A percentile compares a stretch with the other conserved stretches of the same genome.
phyloP scores from a whole-genome alignment of 2,797 vertebrate species.

The Danio choprae region DNA sequence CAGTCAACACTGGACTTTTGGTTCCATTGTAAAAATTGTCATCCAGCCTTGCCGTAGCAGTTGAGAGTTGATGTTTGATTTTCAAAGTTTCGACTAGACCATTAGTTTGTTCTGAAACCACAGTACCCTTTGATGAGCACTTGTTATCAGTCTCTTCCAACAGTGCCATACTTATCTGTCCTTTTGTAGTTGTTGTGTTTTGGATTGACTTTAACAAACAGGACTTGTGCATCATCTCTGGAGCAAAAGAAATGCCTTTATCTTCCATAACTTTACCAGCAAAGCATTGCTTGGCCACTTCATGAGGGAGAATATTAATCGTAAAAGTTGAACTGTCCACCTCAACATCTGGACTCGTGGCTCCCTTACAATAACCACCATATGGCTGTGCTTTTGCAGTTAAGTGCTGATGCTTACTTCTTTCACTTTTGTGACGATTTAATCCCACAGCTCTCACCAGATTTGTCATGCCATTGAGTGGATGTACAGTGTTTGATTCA shows the following conservation, averaged over 20 bases:
- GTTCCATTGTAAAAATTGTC: background rate
- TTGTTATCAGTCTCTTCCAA: background rate
- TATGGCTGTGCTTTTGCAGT: background rate
- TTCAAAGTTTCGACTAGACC: no score
- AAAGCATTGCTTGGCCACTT: slow-evolving; percentile 42
- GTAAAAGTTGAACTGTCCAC: slow-evolving; percentile 36
- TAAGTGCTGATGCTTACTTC: background rate
- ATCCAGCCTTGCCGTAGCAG: no score
- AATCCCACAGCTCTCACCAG: background rate
- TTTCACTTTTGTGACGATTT: background rate
- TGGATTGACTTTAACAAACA: slow-evolving; percentile 66
- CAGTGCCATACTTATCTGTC: background rate
- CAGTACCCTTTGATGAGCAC: no score
- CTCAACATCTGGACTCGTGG: background rate
- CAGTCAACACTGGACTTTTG: background rate
- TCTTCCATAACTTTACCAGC: slow-evolving; percentile 33
- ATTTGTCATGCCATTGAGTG: background rate
- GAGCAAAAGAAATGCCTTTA: slow-evolving; percentile 53
- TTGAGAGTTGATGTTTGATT: no score
- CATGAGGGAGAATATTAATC: slow-evolving; percentile 45
- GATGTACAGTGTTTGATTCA: background rate
- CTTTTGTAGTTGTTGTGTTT: background rate
- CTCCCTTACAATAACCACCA: background rate
- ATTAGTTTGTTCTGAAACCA: no score
- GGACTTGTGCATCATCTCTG: slow-evolving; percentile 63